Evolutionary conservation across 2,113 vertebrate species (phyloP).

Genomic region (Muntiacus muntjak): DNA sequence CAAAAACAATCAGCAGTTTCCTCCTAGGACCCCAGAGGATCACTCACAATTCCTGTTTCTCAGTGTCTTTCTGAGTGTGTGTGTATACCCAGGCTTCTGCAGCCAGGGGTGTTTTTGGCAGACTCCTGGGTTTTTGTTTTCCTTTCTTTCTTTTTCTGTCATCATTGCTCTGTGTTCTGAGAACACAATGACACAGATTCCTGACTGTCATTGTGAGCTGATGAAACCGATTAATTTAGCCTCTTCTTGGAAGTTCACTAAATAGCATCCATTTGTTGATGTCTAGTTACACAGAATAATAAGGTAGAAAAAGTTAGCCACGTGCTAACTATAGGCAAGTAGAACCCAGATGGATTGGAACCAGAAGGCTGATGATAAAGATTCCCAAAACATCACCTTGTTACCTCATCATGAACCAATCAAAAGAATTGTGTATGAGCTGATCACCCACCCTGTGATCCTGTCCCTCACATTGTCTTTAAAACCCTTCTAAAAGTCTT

Average conservation of each 20-base stretch:
- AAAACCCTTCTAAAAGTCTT: neutral
- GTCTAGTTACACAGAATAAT: constrained; percentile 43
- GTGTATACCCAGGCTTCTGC: neutral
- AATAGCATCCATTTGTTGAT: constrained; percentile 26
- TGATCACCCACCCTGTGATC: neutral
- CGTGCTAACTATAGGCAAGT: neutral
- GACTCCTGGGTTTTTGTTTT: neutral
- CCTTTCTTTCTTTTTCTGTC: neutral
- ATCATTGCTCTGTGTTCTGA: neutral
- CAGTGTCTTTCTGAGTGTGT: neutral
- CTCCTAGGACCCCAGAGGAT: neutral
- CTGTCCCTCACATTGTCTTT: neutral
- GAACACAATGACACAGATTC: neutral
- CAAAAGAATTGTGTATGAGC: neutral
- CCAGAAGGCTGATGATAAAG: neutral
- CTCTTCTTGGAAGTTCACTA: constrained; percentile 18
- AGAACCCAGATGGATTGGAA: neutral
- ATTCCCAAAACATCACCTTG: neutral
- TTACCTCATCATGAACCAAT: neutral
- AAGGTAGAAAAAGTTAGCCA: neutral
- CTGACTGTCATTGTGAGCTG: neutral
- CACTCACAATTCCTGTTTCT: neutral
- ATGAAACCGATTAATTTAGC: constrained; percentile 17
- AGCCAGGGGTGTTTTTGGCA: neutral
- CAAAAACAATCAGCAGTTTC: neutral